phyloP scores from a whole-genome alignment of 2,113 vertebrate genomes.

The Carollia perspicillata region DNA sequence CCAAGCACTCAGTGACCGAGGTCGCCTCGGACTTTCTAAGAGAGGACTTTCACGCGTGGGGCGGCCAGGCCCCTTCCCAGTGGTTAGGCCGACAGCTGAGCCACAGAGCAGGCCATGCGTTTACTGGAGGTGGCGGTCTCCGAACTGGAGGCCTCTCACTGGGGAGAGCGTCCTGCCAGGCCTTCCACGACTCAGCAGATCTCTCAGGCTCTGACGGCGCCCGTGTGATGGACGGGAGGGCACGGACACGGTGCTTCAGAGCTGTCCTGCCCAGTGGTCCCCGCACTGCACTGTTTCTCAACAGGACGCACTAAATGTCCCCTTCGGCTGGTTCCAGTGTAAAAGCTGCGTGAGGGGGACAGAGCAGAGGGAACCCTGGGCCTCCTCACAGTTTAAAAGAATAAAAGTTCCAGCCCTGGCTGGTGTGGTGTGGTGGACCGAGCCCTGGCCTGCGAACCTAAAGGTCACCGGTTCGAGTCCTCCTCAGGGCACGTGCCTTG shows the following conservation, averaged over 20 bases:
- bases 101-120: not conserved
- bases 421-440: too few species aligned
- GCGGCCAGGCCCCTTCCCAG: too few species aligned
- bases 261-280: not conserved
- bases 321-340: not conserved
- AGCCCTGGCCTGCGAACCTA: too few species aligned
- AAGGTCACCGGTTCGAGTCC: too few species aligned
- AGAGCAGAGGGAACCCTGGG: not conserved
- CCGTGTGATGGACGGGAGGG: not conserved
- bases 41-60: not conserved
- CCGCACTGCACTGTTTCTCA: not conserved
- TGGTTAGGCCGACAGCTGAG: not conserved
- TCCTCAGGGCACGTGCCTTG: too few species aligned
- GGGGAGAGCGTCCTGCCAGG: not conserved
- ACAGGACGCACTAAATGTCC: not conserved
- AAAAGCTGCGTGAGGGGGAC: fast-evolving
- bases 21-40: not conserved
- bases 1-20: not conserved
- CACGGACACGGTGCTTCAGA: fast-evolving
- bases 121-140: too few species aligned
- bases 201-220: too few species aligned
- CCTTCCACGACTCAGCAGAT: too few species aligned
- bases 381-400: not conserved
- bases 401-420: not conserved
- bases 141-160: not conserved